A percentile compares a stretch with the other conserved stretches of the same genome.
Conservation (phyloP, 2,888 invertebrate species). For the Matsumyia berberina region DNA sequence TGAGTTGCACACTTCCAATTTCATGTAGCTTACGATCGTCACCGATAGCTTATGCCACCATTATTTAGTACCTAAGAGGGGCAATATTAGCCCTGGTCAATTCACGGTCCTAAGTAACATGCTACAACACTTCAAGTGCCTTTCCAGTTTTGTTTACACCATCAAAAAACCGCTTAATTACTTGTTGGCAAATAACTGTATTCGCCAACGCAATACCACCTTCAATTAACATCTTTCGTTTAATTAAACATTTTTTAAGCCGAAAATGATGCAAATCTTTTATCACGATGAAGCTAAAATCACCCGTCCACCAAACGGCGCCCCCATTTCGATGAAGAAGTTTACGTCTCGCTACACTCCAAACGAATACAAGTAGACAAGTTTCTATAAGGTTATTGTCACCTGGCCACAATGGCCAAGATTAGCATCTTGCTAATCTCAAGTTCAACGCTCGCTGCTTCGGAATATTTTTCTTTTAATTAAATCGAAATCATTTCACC, state of each 20-base stretch:
- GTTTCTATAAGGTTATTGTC: slow-evolving; percentile 49
- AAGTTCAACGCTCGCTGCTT: slow-evolving; percentile 46
- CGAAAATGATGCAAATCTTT: slow-evolving; percentile 1
- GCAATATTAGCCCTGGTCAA: too few relatives aligned
- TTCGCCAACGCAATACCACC: background rate
- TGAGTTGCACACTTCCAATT: too few relatives aligned
- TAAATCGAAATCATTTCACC: slow-evolving; percentile 31
- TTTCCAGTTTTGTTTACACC: background rate
- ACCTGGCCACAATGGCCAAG: slow-evolving; percentile 16
- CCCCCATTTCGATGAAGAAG: background rate
- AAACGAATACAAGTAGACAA: slow-evolving; percentile 2
- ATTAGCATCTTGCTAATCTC: slow-evolving; percentile 64
- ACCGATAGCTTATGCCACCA: too few relatives aligned
- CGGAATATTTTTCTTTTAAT: slow-evolving; percentile 32
- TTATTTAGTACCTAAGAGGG: too few relatives aligned
- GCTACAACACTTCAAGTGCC: too few relatives aligned
- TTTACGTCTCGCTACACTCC: background rate
- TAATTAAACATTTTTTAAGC: background rate
- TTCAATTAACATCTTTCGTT: slow-evolving; percentile 1
- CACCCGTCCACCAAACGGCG: background rate
- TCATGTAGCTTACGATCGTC: too few relatives aligned
- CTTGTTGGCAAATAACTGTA: background rate
- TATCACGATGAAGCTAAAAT: background rate
- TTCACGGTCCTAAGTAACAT: too few relatives aligned
- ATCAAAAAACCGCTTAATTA: background rate